A percentile compares a stretch with the other conserved stretches of the same genome.
Evolutionary conservation across 2,113 vertebrate species (phyloP).

Genomic region (Oncorhynchus nerka): DNA sequence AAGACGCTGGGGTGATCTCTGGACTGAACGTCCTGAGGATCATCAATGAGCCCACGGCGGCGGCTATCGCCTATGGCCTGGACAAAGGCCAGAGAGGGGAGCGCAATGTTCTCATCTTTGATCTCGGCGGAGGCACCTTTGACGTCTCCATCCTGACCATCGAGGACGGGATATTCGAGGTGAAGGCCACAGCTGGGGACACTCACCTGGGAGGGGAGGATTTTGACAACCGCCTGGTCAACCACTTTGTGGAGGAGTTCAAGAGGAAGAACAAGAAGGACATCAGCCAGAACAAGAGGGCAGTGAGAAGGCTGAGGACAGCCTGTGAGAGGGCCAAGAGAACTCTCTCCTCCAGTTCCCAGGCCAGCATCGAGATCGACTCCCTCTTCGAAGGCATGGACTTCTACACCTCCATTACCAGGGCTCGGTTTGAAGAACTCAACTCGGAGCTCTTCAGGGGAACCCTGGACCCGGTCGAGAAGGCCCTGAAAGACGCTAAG

Average conservation of each 20-base stretch:
- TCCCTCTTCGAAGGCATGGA: conserved; percentile 68
- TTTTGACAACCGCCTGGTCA: conserved; percentile 69
- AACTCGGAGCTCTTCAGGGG: conserved; percentile 68
- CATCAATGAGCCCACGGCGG: conserved; percentile 91
- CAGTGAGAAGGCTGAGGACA: conserved; percentile 63
- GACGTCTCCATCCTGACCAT: conserved; percentile 71
- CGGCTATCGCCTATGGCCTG: conserved; percentile 89
- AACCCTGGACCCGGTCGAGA: conserved; percentile 67
- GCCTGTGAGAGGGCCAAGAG: conserved; percentile 70
- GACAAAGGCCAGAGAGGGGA: conserved; percentile 78
- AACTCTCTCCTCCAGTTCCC: conserved; percentile 66
- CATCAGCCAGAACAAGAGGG: conserved; percentile 65
- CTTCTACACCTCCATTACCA: conserved; percentile 70
- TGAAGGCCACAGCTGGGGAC: conserved; percentile 68
- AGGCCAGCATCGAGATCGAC: conserved; percentile 68
- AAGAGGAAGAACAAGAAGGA: conserved; percentile 69
- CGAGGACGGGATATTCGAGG: conserved; percentile 72
- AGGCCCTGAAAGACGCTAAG: conserved; percentile 64
- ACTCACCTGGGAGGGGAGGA: conserved; percentile 67
- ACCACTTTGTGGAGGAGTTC: conserved; percentile 67
- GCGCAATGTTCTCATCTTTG: conserved; percentile 68
- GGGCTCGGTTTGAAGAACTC: conserved; percentile 69
- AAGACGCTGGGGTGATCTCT: conserved; percentile 88
- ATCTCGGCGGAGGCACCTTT: conserved; percentile 67
- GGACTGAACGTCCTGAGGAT: conserved; percentile 89